Evolutionary conservation across 1,140 invertebrate genomes (phyloP).

Genomic region (Polyergus mexicanus): DNA sequence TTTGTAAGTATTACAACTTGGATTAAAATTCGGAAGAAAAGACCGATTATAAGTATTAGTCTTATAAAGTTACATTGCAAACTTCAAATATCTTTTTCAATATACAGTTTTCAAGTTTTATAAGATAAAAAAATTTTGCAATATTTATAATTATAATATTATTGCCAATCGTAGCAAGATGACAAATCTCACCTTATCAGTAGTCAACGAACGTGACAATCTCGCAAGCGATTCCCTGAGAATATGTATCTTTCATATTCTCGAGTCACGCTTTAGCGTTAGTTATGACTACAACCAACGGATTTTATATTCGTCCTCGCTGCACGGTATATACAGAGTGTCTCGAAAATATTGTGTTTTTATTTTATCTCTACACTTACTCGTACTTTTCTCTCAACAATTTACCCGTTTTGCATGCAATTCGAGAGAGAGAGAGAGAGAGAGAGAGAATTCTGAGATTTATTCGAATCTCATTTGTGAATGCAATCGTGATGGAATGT

Average conservation of each 20-base stretch:
- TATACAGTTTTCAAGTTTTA: not conserved
- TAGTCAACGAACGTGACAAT: conserved; percentile 14
- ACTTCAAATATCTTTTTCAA: not conserved
- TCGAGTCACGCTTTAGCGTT: conserved; percentile 45
- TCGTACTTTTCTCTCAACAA: not conserved
- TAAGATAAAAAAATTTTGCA: not conserved
- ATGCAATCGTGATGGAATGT: not conserved
- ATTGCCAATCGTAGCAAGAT: not conserved
- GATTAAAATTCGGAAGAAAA: not conserved
- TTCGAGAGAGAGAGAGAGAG: too few species aligned
- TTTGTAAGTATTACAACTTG: not conserved
- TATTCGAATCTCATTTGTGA: not conserved
- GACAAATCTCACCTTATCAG: conserved; percentile 50
- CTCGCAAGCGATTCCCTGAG: conserved; percentile 21
- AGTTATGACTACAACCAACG: conserved; percentile 10
- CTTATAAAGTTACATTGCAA: not conserved
- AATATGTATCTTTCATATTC: conserved; percentile 49
- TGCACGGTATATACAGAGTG: conserved; percentile 40
- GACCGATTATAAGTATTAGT: not conserved
- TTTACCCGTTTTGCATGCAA: not conserved
- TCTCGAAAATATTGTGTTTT: conserved; percentile 19
- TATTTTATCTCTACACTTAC: not conserved
- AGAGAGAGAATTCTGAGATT: not conserved
- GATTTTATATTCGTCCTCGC: conserved; percentile 42
- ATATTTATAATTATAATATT: not conserved